Evolutionary conservation across 2,888 invertebrate genomes (phyloP).

Genomic region (Phorcus lineatus): DNA sequence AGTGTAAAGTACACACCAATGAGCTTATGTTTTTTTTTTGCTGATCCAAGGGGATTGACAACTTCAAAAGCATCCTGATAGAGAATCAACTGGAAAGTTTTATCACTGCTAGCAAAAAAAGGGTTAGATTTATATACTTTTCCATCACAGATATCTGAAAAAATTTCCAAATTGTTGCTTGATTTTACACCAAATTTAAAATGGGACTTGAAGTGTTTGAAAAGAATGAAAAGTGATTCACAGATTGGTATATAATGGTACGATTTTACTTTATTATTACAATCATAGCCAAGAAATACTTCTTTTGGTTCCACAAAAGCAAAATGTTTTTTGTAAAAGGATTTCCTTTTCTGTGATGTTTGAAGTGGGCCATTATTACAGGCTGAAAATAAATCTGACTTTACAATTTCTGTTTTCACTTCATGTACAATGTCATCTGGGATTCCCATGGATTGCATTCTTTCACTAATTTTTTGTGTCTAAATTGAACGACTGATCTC

Average conservation of each 20-base stretch:
- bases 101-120: too few relatives aligned
- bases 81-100: conserved; percentile 25
- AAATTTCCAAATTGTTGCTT: background rate
- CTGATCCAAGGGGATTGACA: conserved; percentile 40
- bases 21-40: conserved; percentile 38
- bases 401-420: background rate
- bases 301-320: conserved; percentile 20
- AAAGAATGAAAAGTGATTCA: conserved; percentile 11
- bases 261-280: background rate
- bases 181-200: background rate
- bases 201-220: background rate
- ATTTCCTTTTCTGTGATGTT: conserved; percentile 14
- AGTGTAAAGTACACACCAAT: conserved; percentile 37
- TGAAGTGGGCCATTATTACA: conserved; percentile 17
- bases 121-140: too few relatives aligned
- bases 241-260: conserved; percentile 33
- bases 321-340: conserved; percentile 29
- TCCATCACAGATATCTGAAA: too few relatives aligned
- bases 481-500: background rate
- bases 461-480: background rate
- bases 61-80: conserved; percentile 43
- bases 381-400: conserved; percentile 20
- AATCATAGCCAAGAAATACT: conserved; percentile 25
- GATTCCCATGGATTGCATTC: background rate
- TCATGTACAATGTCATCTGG: background rate